Evolutionary conservation across 2,113 vertebrate genomes (phyloP), one percentile per base, ranked within the genome.

Genomic region (Zosterops borbonicus): DNA sequence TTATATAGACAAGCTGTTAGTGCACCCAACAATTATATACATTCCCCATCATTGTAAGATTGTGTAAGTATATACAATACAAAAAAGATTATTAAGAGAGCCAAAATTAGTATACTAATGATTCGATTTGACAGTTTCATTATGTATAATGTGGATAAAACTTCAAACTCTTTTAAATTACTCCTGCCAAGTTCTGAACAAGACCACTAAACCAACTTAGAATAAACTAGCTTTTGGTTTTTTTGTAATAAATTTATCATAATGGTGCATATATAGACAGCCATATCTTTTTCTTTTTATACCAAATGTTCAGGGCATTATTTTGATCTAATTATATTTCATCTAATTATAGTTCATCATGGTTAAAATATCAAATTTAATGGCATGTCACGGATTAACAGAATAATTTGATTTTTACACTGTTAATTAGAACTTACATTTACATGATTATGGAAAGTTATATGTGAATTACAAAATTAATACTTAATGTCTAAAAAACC

Each of bases 241-340:
- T 87, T 93, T 82, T 56, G 35, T 62, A 80, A 81, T 46, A 89
- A 44, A 90, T 90, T 64, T 89, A 71, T 92, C 64, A 91, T 87
- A 77, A 74, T 84, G 31, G n/a, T 82, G 23, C 13, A 59, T 63
- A 74, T 65, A 29, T 62, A 92, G 78, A 69, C 28, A 88, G 27
- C 8, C 37, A 74, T 84, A 68, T 67, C 82, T 94, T 90, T 92
- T 81, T 89, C 49, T 39, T 83, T 93, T 85, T 77, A 80, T 80
- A 58, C 29, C 41, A 87, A 95, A 76, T 87, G 68, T 81, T 87
- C 65, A 62, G 79, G 83, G 91, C 75, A 93, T 64, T 73, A 83
- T 85, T 93, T 94, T 95, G 67, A 83, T 95, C 81, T 95, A 95
- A 95, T 84, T 93, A 93, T 78, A 95, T 92, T 96, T 88, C 41